phyloP scores from a whole-genome alignment of 2,888 invertebrate genomes.

The Baccha elongata region DNA sequence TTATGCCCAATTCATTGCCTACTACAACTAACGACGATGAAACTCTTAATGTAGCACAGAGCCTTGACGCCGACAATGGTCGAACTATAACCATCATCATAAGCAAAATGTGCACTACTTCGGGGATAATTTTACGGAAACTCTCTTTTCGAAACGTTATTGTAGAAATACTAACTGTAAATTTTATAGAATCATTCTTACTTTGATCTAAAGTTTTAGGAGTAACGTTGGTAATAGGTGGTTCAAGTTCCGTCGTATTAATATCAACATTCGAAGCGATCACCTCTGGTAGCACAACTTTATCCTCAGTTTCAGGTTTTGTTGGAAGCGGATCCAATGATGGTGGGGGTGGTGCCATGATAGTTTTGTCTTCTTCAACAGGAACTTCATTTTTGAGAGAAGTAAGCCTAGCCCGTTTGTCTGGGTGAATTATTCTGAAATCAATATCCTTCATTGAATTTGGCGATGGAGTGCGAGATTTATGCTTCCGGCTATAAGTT shows the following conservation, averaged over 20 bases:
- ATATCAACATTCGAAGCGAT: constrained; percentile 37
- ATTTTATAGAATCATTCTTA: constrained; percentile 78
- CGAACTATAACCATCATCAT: constrained; percentile 41
- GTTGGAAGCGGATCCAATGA: constrained; percentile 32
- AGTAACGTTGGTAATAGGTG: constrained; percentile 59
- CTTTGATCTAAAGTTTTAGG: constrained; percentile 81
- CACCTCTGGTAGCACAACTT: constrained; percentile 30
- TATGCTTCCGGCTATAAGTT: constrained; percentile 60
- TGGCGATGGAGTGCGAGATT: constrained; percentile 80
- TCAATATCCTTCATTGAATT: constrained; percentile 76
- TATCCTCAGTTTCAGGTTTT: constrained; percentile 48
- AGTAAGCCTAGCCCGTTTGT: constrained; percentile 56
- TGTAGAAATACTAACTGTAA: constrained; percentile 72
- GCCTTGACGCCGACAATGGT: constrained; percentile 19
- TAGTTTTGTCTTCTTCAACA: constrained; percentile 24
- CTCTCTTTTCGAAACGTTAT: constrained; percentile 71
- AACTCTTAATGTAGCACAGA: constrained; percentile 35
- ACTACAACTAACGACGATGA: constrained; percentile 49
- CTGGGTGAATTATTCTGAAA: constrained; percentile 75
- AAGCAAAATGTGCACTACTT: constrained; percentile 71
- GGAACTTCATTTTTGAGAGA: constrained; percentile 22
- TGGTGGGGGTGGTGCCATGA: constrained; percentile 61
- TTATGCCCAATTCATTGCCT: constrained; percentile 55
- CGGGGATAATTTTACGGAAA: constrained; percentile 69
- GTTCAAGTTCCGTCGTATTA: constrained; percentile 55